phyloP scores from a whole-genome alignment of 2,113 vertebrate genomes.

The Rutilus rutilus region DNA sequence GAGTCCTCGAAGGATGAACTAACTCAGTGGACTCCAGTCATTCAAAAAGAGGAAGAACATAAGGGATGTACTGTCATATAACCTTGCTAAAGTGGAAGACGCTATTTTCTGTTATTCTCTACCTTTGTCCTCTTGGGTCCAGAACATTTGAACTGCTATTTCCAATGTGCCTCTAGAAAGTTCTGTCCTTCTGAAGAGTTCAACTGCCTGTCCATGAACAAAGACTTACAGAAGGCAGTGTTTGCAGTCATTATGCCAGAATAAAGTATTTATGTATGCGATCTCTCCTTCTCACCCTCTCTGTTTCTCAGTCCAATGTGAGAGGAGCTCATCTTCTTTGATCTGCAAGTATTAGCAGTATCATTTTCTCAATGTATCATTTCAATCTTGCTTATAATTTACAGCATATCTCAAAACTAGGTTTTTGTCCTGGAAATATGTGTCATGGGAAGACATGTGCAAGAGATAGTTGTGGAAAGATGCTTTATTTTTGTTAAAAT shows the following conservation, averaged over 20 bases:
- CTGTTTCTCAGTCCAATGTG: slow-evolving; percentile 64
- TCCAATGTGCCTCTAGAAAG: slow-evolving; percentile 25
- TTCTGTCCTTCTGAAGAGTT: background rate
- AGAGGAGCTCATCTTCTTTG: slow-evolving; percentile 59
- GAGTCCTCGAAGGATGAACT: background rate
- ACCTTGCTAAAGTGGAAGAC: slow-evolving; percentile 1
- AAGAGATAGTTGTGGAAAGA: slow-evolving; percentile 77
- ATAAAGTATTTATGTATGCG: slow-evolving; percentile 77
- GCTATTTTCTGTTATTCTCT: background rate
- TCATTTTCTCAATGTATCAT: slow-evolving; percentile 71
- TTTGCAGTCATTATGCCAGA: slow-evolving; percentile 61
- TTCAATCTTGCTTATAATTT: slow-evolving; percentile 80
- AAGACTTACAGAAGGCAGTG: slow-evolving; percentile 54
- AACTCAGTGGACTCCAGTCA: background rate
- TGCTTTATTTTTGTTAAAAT: slow-evolving; percentile 97
- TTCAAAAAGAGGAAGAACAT: slow-evolving; percentile 10
- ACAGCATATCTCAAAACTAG: slow-evolving; percentile 81
- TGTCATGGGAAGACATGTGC: slow-evolving; percentile 61
- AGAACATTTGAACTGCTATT: slow-evolving; percentile 9
- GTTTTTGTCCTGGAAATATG: slow-evolving; percentile 78
- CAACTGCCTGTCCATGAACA: slow-evolving; percentile 39
- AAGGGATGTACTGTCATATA: slow-evolving; percentile 7
- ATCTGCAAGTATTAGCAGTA: slow-evolving; percentile 76
- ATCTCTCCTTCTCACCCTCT: slow-evolving; percentile 66
- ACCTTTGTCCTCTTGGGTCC: background rate